Conservation (phyloP, 2,888 invertebrate genomes). For the Agrochola circellaris region DNA sequence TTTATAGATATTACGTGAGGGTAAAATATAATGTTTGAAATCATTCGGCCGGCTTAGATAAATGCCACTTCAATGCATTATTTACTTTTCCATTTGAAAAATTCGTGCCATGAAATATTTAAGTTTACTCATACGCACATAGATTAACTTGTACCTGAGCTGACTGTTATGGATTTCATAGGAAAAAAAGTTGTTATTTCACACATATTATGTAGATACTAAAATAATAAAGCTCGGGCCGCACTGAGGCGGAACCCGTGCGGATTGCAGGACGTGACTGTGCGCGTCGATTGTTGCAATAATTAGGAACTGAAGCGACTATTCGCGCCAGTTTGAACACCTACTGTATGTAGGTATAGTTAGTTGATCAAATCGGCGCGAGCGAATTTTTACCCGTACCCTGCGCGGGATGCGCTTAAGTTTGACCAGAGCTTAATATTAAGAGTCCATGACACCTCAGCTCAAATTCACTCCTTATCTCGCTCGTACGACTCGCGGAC, state of each 20-base stretch:
- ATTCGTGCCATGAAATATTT: background rate
- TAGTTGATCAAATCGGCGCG: background rate
- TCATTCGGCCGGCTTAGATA: conserved; percentile 21
- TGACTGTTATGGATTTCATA: background rate
- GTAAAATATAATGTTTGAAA: conserved; percentile 16
- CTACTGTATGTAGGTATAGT: background rate
- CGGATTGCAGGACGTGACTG: no score
- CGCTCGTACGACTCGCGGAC: no score
- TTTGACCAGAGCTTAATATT: background rate
- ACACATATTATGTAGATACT: no score
- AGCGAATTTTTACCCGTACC: background rate
- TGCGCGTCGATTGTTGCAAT: background rate
- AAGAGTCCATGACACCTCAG: no score
- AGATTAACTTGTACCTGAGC: conserved; percentile 1
- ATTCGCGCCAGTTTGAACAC: background rate
- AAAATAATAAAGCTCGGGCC: background rate
- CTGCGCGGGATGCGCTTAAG: background rate
- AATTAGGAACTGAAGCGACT: background rate
- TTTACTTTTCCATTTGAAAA: conserved; percentile 20
- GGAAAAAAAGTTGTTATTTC: no score
- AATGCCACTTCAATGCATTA: conserved; percentile 1
- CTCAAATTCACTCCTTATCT: no score
- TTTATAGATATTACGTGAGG: conserved; percentile 26
- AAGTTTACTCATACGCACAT: conserved; percentile 2
- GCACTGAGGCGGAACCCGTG: no score